Percentiles rank a stretch among this genome's conserved stretches.
Conservation (phyloP, 2,888 invertebrate genomes). For the Sinohyriopsis cumingii region DNA sequence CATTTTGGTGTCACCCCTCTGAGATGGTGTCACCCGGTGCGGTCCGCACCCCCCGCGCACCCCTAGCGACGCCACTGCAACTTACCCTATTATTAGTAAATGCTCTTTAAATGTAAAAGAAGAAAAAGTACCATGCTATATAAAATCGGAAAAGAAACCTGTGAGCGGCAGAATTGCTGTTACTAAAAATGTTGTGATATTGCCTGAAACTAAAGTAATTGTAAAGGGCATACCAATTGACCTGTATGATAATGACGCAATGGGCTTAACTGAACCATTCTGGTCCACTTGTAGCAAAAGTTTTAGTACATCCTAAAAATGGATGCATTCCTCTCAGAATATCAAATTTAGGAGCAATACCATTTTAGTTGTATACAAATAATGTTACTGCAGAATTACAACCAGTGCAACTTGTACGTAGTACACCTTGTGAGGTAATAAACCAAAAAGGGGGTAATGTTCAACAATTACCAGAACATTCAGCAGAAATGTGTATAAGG, state of each 20-base stretch:
- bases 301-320: slow-evolving; percentile 7
- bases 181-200: slow-evolving; percentile 2
- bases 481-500: slow-evolving; percentile 1
- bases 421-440: neutral
- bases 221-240: slow-evolving; percentile 4
- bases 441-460: neutral
- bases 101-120: too few species aligned
- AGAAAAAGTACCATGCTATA: too few species aligned
- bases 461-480: slow-evolving; percentile 1
- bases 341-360: slow-evolving; percentile 4
- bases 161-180: slow-evolving; percentile 8
- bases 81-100: too few species aligned
- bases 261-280: slow-evolving; percentile 8
- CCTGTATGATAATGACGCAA: neutral
- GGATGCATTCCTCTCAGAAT: slow-evolving; percentile 15
- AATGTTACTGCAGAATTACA: slow-evolving; percentile 11
- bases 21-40: too few species aligned
- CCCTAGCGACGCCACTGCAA: too few species aligned
- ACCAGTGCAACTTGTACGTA: slow-evolving; percentile 1
- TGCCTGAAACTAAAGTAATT: slow-evolving; percentile 9
- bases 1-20: too few species aligned
- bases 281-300: slow-evolving; percentile 11
- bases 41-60: too few species aligned
- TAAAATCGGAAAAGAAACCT: neutral
- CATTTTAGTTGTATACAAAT: slow-evolving; percentile 8